A percentile compares a stretch with the other conserved stretches of the same genome.
phyloP scores from a whole-genome alignment of 37 sponge, comb jelly and placozoan genomes.

The Amphimedon queenslandica region DNA sequence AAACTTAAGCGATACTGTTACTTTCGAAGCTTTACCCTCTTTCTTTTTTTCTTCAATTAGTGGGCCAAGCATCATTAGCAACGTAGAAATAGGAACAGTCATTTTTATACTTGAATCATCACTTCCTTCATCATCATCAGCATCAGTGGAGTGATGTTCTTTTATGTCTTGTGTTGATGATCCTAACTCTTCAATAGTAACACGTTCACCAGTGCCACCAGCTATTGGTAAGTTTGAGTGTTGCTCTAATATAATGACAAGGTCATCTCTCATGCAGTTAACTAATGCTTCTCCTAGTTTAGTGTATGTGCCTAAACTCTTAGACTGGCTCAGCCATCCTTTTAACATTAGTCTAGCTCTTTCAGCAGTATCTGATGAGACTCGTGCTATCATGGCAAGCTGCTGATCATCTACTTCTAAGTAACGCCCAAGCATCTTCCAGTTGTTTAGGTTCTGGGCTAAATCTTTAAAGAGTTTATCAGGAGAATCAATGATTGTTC shows the following conservation, averaged over 20 bases:
- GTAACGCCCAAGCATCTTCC: constrained; percentile 3
- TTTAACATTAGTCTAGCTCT: constrained; percentile 4
- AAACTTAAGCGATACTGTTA: neutral
- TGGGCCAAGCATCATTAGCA: neutral
- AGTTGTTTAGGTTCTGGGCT: neutral
- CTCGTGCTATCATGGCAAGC: neutral
- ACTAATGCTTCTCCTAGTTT: neutral
- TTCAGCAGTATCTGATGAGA: neutral
- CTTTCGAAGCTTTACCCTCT: neutral
- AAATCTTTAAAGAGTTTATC: neutral
- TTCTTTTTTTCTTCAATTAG: neutral
- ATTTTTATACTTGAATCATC: neutral
- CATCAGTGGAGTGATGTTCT: too few species aligned
- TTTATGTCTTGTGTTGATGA: too few species aligned
- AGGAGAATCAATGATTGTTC: too few species aligned
- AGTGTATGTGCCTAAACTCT: neutral
- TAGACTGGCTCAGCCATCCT: neutral
- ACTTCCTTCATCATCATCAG: neutral
- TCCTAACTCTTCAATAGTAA: too few species aligned
- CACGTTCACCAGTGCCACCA: too few species aligned
- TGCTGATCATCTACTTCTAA: neutral
- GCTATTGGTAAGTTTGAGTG: neutral
- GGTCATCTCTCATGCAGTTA: neutral
- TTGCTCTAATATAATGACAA: neutral
- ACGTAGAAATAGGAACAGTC: neutral